Evolutionary conservation across 2,797 vertebrate species (phyloP).

Genomic region (Ibycter americanus): DNA sequence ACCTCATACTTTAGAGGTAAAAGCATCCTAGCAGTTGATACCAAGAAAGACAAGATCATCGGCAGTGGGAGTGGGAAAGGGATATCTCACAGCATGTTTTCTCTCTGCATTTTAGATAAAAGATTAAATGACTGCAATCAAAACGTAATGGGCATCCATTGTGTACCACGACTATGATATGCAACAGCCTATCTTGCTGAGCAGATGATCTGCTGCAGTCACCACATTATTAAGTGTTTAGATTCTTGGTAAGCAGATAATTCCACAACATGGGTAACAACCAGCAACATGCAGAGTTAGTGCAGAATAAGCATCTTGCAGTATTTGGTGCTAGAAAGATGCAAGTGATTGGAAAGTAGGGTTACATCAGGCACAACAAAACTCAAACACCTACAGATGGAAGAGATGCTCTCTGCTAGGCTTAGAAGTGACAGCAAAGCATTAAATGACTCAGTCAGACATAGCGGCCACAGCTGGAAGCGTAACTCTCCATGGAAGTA

Average conservation of each 20-base stretch:
- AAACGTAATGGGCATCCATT: background rate
- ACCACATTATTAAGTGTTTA: background rate
- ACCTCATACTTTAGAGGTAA: background rate
- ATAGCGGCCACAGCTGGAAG: background rate
- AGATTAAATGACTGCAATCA: background rate
- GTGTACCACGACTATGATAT: accelerated
- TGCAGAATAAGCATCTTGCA: background rate
- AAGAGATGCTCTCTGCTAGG: background rate
- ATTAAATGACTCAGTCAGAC: background rate
- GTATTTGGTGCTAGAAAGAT: background rate
- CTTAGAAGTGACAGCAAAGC: background rate
- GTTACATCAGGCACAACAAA: background rate
- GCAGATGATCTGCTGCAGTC: background rate
- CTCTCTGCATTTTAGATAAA: background rate
- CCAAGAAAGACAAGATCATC: background rate
- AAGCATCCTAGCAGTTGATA: background rate
- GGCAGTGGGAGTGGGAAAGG: background rate
- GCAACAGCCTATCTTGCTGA: background rate
- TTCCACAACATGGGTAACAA: background rate
- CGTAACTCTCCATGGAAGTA: background rate
- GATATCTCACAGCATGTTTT: background rate
- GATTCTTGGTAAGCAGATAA: background rate
- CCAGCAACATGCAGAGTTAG: accelerated
- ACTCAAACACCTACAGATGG: background rate
- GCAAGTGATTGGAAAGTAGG: background rate